Evolutionary conservation across 2,113 vertebrate genomes (phyloP), one percentile per base, ranked within the genome.

Genomic region (Ctenodactylus gundi): DNA sequence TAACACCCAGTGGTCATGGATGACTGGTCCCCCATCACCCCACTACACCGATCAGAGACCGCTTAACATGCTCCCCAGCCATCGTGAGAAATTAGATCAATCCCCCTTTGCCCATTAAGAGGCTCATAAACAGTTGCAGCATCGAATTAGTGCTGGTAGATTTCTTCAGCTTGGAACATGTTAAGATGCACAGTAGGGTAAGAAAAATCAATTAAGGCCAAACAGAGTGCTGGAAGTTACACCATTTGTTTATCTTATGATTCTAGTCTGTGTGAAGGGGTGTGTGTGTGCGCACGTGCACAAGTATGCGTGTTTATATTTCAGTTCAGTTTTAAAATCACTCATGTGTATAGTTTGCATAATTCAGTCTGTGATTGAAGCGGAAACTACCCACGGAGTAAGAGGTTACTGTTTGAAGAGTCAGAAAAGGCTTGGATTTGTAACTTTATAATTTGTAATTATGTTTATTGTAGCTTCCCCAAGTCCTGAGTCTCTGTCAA

Each of bases 181-280:
- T 97, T 98, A 95, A 97, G 97, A 97, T 95, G 95, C 98, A 93
- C 98, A 97, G 97, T 94, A 98, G 98, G 97, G 97, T 97, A 98
- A 98, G 94, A 97, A 97, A 97, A 98, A 98, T 98, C 98, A 98
- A 98, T 98, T 98, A 98, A 94, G 97, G 94, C 95, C 94, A 98
- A 97, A 97, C 92, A 94, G 95, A 90, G 96, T 95, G 90, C n/a
- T 88, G 84, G 94, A 98, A 98, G 96, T 96, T 96, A 98, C 98
- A 98, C 96, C 96, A 97, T 98, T 97, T 98, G 96, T 97, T 97
- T 95, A 73, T 96, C 97, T 97, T 96, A 95, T 89, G 84, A 93
- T 94, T 95, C 64, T 8, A 87, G 23, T 46, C 85, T 67, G 78
- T 13, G 1, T 85, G 94, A 88, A 92, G 96, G 31, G 93, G 60